These are phyloP conservation scores for Gymnobelideus leadbeateri DNA, from an alignment of 2,113 vertebrate genomes.

Conservation along the genomic window DNA sequence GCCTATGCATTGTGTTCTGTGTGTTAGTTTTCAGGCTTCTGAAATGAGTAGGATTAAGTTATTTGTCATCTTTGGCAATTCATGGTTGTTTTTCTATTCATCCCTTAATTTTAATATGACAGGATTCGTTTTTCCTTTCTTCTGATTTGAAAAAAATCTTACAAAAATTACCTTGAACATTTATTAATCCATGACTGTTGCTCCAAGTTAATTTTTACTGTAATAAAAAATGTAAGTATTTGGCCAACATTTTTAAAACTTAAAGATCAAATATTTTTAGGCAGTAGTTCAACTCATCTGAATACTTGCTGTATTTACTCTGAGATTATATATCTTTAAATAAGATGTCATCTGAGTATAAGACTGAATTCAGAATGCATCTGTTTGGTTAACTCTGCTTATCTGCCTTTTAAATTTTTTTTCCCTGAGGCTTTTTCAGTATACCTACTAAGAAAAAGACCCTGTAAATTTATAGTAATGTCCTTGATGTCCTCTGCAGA, in stretches of 20 bases:
- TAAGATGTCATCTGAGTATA: background rate
- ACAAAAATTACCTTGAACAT: background rate
- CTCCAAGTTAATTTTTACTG: background rate
- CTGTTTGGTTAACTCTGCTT: background rate
- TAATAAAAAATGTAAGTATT: background rate
- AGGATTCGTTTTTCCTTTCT: slow-evolving; percentile 5
- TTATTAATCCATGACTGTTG: background rate
- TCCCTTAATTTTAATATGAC: slow-evolving; percentile 12
- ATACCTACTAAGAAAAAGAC: slow-evolving; percentile 2
- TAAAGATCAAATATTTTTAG: background rate
- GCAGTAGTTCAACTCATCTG: background rate
- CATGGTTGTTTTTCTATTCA: background rate
- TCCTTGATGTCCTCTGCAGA: background rate
- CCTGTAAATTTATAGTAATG: background rate
- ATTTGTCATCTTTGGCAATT: slow-evolving; percentile 18
- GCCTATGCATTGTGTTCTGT: slow-evolving; percentile 40
- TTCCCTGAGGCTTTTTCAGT: slow-evolving; percentile 16
- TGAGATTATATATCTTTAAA: background rate
- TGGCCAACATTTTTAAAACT: background rate
- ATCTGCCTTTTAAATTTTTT: background rate
- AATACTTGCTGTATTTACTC: background rate
- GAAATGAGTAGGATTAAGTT: slow-evolving; percentile 12
- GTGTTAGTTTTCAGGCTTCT: slow-evolving; percentile 48
- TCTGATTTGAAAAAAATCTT: slow-evolving; percentile 11
- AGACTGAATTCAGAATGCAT: background rate